Conservation (phyloP, 1,140 invertebrate genomes). For the Microplitis demolitor region DNA sequence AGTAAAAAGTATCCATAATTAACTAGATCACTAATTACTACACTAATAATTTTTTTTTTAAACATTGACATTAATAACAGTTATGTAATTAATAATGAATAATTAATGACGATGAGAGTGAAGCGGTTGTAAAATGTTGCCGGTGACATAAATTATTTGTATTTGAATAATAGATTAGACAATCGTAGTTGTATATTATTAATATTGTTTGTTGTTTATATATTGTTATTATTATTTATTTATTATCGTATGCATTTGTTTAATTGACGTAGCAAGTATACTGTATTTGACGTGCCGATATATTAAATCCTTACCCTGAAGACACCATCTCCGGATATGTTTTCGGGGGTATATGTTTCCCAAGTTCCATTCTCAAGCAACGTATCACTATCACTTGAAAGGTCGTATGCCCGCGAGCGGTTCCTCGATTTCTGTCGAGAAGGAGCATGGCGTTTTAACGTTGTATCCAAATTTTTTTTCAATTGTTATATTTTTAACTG, state of each 20-base stretch:
- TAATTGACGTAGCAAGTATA: constrained; percentile 21
- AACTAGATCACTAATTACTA: too few relatives aligned
- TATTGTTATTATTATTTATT: neutral
- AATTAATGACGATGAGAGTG: too few relatives aligned
- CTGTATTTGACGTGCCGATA: constrained; percentile 1
- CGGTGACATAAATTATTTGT: too few relatives aligned
- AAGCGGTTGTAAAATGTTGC: too few relatives aligned
- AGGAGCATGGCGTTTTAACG: constrained; percentile 52
- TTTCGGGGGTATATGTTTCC: constrained; percentile 66
- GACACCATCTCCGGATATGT: constrained; percentile 62
- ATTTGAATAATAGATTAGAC: too few relatives aligned
- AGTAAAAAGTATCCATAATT: too few relatives aligned
- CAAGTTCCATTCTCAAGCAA: constrained; percentile 68
- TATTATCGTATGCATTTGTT: neutral
- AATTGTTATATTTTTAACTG: neutral
- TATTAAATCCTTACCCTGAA: constrained; percentile 60
- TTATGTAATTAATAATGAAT: too few relatives aligned
- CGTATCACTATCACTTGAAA: constrained; percentile 64
- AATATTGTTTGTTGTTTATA: too few relatives aligned
- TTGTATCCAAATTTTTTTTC: constrained; percentile 23
- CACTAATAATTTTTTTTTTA: too few relatives aligned
- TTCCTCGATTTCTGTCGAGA: constrained; percentile 61
- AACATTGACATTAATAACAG: too few relatives aligned
- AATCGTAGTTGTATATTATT: too few relatives aligned
- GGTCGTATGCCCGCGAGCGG: constrained; percentile 58